Evolutionary conservation across 2,797 vertebrate species (phyloP).

Genomic region (Pangasius djambal): DNA sequence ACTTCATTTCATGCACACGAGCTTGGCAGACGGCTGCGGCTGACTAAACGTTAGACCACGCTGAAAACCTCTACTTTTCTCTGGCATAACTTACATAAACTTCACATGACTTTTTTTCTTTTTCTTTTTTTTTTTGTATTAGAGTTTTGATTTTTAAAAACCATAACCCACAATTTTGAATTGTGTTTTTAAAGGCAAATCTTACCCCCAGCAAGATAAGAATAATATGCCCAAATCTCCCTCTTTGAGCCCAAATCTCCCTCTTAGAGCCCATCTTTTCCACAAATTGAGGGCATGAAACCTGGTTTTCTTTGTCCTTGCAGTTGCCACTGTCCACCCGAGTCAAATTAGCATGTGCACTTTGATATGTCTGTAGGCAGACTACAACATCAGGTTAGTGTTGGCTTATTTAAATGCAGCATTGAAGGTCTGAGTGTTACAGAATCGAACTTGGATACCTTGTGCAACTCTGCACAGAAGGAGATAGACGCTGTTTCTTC

Average conservation of each 20-base stretch:
- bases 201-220: neutral
- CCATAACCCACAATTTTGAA: neutral
- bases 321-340: neutral
- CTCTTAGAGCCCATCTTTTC: neutral
- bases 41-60: neutral
- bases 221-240: neutral
- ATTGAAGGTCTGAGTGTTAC: neutral
- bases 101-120: neutral
- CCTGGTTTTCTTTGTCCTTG: neutral
- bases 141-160: neutral
- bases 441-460: neutral
- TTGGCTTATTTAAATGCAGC: neutral
- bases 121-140: neutral
- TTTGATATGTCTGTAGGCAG: neutral
- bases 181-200: neutral
- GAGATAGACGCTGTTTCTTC: neutral
- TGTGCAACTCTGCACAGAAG: neutral
- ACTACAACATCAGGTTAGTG: neutral
- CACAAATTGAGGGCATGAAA: neutral
- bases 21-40: neutral
- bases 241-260: neutral
- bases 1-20: neutral
- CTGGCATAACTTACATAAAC: neutral
- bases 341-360: neutral
- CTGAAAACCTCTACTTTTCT: neutral